Evolutionary conservation across 2,888 invertebrate genomes (phyloP).

Genomic region (Drosophila merina): DNA sequence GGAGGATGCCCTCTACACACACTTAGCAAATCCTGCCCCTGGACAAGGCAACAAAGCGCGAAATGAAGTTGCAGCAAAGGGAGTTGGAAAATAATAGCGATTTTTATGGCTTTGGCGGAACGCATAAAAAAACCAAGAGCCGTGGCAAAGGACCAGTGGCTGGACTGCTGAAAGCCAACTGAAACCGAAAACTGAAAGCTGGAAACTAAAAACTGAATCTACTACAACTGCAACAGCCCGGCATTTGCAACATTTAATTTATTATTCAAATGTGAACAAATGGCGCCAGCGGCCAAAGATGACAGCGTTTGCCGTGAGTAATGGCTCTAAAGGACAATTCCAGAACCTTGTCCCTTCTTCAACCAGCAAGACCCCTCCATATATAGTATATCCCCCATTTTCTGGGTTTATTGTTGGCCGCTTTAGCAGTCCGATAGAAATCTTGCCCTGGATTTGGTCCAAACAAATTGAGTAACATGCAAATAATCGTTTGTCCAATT

Average conservation of each 20-base stretch:
- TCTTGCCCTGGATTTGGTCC: constrained; percentile 51
- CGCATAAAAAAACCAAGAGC: constrained; percentile 63
- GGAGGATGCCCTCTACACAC: constrained; percentile 7
- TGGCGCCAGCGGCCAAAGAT: constrained; percentile 73
- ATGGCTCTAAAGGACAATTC: constrained; percentile 62
- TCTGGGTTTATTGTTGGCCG: constrained; percentile 40
- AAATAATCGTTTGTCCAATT: constrained; percentile 75
- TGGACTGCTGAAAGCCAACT: constrained; percentile 53
- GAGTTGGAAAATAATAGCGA: constrained; percentile 65
- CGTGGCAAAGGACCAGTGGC: constrained; percentile 26
- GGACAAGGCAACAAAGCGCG: constrained; percentile 52
- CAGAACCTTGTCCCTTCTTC: constrained; percentile 25
- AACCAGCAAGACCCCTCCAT: background rate
- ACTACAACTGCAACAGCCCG: constrained; percentile 51
- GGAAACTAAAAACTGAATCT: constrained; percentile 59
- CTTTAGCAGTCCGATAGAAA: constrained; percentile 37
- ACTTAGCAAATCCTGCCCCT: constrained; percentile 12
- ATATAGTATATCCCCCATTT: constrained; percentile 4
- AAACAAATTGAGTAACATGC: constrained; percentile 74
- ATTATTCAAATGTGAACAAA: constrained; percentile 80
- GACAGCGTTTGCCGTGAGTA: constrained; percentile 67
- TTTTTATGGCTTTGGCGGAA: constrained; percentile 74
- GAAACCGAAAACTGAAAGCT: constrained; percentile 53
- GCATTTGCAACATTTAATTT: constrained; percentile 80
- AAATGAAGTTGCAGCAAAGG: constrained; percentile 39